These are phyloP conservation scores for Etheostoma perlongum DNA, from an alignment of 2,797 vertebrate genomes.

Conservation along the genomic window DNA sequence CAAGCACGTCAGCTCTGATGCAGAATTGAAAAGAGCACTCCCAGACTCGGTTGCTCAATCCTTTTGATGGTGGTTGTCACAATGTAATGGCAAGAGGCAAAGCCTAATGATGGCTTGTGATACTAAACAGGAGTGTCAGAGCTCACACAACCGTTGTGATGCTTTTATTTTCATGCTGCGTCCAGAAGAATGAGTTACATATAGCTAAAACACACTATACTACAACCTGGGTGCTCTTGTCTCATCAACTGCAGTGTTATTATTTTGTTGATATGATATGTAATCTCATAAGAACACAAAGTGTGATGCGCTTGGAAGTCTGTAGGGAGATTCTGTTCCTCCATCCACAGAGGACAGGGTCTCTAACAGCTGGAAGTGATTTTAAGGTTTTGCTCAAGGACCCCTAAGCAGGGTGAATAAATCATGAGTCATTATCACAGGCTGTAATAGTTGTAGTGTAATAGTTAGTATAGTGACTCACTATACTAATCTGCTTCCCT, in stretches of 20 bases:
- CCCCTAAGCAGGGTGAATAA: conserved; percentile 30
- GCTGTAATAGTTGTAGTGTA: no score
- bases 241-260: no score
- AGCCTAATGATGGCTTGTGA: conserved; percentile 31
- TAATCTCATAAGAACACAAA: background rate
- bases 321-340: background rate
- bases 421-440: conserved; percentile 40
- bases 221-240: background rate
- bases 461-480: no score
- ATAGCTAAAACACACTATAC: background rate
- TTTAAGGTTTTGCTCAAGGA: conserved; percentile 50
- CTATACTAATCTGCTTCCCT: conserved; percentile 7
- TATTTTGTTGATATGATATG: background rate
- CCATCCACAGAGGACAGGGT: background rate
- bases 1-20: conserved; percentile 40
- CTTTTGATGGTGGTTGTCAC: conserved; percentile 41
- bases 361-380: conserved; percentile 8
- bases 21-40: conserved; percentile 35
- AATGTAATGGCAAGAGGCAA: conserved; percentile 50
- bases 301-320: background rate
- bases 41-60: conserved; percentile 27
- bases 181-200: background rate
- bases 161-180: no score
- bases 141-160: background rate
- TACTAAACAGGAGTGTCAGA: conserved; percentile 1